phyloP scores from a whole-genome alignment of 1,140 invertebrate genomes.

The Drosophila mojavensis region DNA sequence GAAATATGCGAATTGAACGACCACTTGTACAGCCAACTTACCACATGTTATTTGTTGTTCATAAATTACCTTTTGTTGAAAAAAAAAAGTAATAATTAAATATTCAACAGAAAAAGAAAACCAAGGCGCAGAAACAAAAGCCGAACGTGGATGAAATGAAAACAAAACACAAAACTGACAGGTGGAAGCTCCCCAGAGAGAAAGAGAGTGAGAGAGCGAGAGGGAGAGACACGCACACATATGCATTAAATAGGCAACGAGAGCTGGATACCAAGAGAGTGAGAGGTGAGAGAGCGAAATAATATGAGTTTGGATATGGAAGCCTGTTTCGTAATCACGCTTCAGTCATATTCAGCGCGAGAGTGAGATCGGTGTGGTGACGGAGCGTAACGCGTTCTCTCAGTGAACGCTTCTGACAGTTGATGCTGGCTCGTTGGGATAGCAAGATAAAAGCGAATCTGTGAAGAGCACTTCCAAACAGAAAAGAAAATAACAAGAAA shows the following conservation, averaged over 20 bases:
- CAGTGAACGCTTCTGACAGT: conserved; percentile 43
- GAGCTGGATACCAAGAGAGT: neutral
- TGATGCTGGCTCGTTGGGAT: conserved; percentile 26
- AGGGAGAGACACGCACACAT: too few species aligned
- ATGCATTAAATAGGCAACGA: conserved; percentile 32
- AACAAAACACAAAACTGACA: conserved; percentile 49
- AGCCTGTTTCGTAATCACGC: conserved; percentile 11
- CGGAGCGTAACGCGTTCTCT: conserved; percentile 22
- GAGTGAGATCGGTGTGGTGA: conserved; percentile 33
- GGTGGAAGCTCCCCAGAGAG: conserved; percentile 48
- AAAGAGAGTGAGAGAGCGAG: neutral
- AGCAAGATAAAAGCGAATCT: conserved; percentile 19
- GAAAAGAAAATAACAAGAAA: conserved; percentile 1
- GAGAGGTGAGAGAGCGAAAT: neutral
- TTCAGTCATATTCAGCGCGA: conserved; percentile 39
- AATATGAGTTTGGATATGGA: conserved; percentile 34
- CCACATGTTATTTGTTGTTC: conserved; percentile 40
- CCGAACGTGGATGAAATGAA: conserved; percentile 45
- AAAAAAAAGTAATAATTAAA: conserved; percentile 7
- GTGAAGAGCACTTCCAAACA: conserved; percentile 5
- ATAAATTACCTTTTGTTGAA: conserved; percentile 23
- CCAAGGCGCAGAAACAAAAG: conserved; percentile 6
- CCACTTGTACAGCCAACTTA: conserved; percentile 1
- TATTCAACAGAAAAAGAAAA: conserved; percentile 18
- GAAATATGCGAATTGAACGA: neutral